Evolutionary conservation across 2,888 invertebrate genomes (phyloP).

Genomic region (Caenorhabditis zanzibari): DNA sequence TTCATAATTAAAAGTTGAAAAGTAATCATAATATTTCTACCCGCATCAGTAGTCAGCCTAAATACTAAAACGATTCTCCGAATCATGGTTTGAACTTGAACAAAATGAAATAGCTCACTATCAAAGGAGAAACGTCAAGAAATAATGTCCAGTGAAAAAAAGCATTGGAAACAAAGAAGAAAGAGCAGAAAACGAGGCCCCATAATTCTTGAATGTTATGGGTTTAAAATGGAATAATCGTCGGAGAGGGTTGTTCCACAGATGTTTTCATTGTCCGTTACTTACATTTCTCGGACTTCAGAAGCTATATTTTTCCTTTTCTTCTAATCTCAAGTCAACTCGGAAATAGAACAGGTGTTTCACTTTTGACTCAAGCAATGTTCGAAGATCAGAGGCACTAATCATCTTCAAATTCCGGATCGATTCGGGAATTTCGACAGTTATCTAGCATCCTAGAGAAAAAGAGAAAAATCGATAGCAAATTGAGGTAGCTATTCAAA

Average conservation of each 20-base stretch:
- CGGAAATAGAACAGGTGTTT: slow-evolving; percentile 44
- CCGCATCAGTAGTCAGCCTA: too few species aligned
- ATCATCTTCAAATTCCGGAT: slow-evolving; percentile 20
- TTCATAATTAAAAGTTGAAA: too few species aligned
- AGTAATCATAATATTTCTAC: too few species aligned
- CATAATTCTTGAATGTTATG: slow-evolving; percentile 56
- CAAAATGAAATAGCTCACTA: neutral
- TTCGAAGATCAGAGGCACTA: slow-evolving; percentile 38
- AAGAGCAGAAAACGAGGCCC: slow-evolving; percentile 15
- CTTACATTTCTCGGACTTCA: slow-evolving; percentile 22
- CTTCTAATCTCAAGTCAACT: slow-evolving; percentile 8
- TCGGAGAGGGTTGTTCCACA: slow-evolving; percentile 30
- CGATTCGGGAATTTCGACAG: slow-evolving; percentile 13
- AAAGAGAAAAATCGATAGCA: slow-evolving; percentile 32
- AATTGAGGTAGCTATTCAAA: slow-evolving; percentile 19
- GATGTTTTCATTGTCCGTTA: slow-evolving; percentile 28
- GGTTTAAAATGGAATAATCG: slow-evolving; percentile 48
- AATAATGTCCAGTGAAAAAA: neutral
- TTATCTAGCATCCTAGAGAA: slow-evolving; percentile 23
- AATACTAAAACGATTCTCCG: too few species aligned
- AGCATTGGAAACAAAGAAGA: neutral
- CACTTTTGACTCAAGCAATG: slow-evolving; percentile 26
- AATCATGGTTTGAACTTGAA: too few species aligned
- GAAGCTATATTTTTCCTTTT: neutral
- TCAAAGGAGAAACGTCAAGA: slow-evolving; percentile 7